phyloP scores from a whole-genome alignment of 1,140 invertebrate species.

The Phthorimaea operculella region DNA sequence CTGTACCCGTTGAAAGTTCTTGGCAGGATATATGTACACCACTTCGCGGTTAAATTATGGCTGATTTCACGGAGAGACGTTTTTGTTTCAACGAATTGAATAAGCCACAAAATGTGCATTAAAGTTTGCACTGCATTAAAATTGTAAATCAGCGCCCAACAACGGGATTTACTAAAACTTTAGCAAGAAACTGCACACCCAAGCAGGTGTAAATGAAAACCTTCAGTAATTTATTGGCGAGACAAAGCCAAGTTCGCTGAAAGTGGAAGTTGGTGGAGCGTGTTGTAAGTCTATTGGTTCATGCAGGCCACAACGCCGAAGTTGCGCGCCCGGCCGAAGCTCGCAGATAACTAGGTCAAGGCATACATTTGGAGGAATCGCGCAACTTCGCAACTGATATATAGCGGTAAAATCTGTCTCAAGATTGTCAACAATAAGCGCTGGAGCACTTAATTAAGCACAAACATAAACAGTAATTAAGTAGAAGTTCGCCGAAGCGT shows the following conservation, averaged over 20 bases:
- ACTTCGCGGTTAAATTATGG: no score
- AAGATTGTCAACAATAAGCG: constrained; percentile 4
- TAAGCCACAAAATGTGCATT: no score
- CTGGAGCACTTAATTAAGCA: not conserved
- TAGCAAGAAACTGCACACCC: no score
- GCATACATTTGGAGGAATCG: not conserved
- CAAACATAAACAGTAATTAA: constrained; percentile 4
- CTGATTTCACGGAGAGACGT: no score
- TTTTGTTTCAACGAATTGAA: no score
- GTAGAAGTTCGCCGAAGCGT: not conserved
- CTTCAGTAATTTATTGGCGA: not conserved
- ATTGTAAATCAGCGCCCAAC: no score
- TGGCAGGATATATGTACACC: no score
- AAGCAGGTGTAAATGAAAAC: no score
- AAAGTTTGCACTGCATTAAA: no score
- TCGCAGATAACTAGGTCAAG: constrained; percentile 5
- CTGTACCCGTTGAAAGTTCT: no score
- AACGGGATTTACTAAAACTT: no score
- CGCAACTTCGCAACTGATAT: not conserved
- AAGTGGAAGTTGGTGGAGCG: not conserved
- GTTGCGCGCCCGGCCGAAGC: not conserved
- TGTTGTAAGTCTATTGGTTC: constrained; percentile 1
- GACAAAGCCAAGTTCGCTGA: not conserved
- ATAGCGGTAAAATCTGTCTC: not conserved
- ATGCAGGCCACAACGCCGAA: not conserved